phyloP scores from a whole-genome alignment of 2,113 vertebrate genomes.

The Pavo muticus region DNA sequence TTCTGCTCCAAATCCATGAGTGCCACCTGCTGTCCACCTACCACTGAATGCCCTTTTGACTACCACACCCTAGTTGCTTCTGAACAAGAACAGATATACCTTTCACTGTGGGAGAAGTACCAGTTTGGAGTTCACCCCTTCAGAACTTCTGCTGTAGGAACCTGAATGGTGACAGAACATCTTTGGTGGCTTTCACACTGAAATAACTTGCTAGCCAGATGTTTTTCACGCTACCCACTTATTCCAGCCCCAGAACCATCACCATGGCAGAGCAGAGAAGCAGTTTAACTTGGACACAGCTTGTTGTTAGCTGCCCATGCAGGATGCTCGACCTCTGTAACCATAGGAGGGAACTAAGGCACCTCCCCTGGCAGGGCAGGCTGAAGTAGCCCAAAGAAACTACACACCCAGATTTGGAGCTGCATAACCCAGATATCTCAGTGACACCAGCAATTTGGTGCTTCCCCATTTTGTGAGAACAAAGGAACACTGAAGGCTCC shows the following conservation, averaged over 20 bases:
- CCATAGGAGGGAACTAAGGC: not conserved
- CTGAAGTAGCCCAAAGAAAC: not conserved
- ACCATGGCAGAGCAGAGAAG: not conserved
- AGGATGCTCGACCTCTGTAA: not conserved
- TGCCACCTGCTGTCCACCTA: not conserved
- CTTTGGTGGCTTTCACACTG: not conserved
- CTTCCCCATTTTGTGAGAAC: not conserved
- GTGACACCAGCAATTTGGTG: not conserved
- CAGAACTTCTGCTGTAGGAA: not conserved
- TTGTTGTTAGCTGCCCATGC: not conserved
- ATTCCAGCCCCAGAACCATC: not conserved
- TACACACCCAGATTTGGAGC: not conserved
- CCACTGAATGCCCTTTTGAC: not conserved
- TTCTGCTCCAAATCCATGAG: not conserved
- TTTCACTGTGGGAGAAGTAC: accelerated
- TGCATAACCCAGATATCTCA: too few species aligned
- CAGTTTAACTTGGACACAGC: not conserved
- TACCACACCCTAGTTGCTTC: not conserved
- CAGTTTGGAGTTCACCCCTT: not conserved
- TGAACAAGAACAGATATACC: accelerated
- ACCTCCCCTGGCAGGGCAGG: not conserved
- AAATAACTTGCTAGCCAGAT: not conserved
- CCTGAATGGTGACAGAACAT: not conserved
- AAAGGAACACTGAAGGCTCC: not conserved
- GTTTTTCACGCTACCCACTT: not conserved